phyloP scores from a whole-genome alignment of 2,888 invertebrate genomes.

The Hetaerina titia region DNA sequence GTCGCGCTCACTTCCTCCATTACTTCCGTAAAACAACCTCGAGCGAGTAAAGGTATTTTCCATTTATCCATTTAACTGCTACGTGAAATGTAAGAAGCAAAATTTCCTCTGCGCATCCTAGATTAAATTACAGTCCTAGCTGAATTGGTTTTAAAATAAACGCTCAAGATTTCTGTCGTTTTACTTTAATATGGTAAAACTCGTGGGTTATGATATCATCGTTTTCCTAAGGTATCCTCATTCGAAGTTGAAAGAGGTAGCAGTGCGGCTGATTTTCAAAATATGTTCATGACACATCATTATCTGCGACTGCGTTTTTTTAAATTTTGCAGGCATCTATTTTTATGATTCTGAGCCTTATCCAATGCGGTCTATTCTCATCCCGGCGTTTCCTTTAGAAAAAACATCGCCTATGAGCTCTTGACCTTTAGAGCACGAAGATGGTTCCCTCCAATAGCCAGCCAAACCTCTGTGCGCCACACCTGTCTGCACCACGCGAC shows the following conservation, averaged over 20 bases:
- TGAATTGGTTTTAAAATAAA: too few species aligned
- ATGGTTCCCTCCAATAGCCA: neutral
- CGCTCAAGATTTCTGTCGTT: too few species aligned
- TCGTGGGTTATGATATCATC: too few species aligned
- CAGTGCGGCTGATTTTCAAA: neutral
- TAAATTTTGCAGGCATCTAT: neutral
- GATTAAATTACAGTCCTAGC: too few species aligned
- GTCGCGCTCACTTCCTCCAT: neutral
- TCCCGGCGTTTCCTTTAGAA: neutral
- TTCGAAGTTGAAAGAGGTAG: neutral
- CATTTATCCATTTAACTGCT: too few species aligned
- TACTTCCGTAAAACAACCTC: too few species aligned
- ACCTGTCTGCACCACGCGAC: neutral
- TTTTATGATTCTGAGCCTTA: neutral
- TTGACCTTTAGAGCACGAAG: neutral
- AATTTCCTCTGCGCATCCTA: too few species aligned
- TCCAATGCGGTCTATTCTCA: neutral
- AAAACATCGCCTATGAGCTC: neutral
- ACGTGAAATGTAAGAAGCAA: too few species aligned
- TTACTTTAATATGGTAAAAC: too few species aligned
- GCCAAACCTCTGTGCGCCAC: slow-evolving; percentile 7
- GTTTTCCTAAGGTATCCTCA: too few species aligned
- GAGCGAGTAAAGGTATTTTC: too few species aligned
- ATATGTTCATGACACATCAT: neutral
- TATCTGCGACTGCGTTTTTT: neutral